Conservation (phyloP, 2,113 vertebrate species). For the Leptobrachium leishanense region DNA sequence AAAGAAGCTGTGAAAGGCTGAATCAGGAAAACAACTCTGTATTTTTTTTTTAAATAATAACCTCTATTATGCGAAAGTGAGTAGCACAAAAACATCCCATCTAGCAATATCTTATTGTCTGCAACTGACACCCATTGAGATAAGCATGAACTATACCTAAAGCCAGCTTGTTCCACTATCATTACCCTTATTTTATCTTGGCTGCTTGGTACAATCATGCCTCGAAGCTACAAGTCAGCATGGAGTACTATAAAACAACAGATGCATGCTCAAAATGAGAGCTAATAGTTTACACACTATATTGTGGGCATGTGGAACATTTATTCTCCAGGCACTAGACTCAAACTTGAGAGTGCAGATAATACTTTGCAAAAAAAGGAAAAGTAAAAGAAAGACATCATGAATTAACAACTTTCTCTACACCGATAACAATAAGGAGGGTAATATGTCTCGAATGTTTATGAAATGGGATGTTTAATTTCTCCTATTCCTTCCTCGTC, state of each 20-base stretch:
- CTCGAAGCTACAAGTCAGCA: slow-evolving; percentile 42
- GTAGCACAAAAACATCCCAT: slow-evolving; percentile 21
- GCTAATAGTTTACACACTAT: slow-evolving; percentile 25
- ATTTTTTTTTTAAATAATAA: background rate
- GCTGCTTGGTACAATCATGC: slow-evolving; percentile 29
- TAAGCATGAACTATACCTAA: slow-evolving; percentile 35
- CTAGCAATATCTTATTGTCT: slow-evolving; percentile 31
- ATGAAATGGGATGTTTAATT: slow-evolving; percentile 62
- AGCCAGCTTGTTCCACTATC: slow-evolving; percentile 12
- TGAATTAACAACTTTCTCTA: slow-evolving; percentile 27
- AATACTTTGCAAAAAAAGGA: background rate
- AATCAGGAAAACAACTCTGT: too few species aligned
- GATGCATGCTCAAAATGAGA: slow-evolving; percentile 14
- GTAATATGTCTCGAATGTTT: slow-evolving; percentile 66
- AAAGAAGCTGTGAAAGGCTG: too few species aligned
- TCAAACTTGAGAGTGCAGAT: slow-evolving; percentile 6
- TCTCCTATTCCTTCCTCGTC: slow-evolving; percentile 61
- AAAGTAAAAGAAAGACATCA: background rate
- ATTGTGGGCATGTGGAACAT: slow-evolving; percentile 35
- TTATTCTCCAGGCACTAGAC: slow-evolving; percentile 14
- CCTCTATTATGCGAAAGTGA: background rate
- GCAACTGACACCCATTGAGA: slow-evolving; percentile 35
- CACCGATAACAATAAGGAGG: slow-evolving; percentile 62
- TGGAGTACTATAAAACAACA: slow-evolving; percentile 41
- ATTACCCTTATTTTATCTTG: slow-evolving; percentile 35